Percentiles rank a stretch among this genome's conserved stretches.
phyloP scores from a whole-genome alignment of 2,797 vertebrate species.

The Liparis tanakae region DNA sequence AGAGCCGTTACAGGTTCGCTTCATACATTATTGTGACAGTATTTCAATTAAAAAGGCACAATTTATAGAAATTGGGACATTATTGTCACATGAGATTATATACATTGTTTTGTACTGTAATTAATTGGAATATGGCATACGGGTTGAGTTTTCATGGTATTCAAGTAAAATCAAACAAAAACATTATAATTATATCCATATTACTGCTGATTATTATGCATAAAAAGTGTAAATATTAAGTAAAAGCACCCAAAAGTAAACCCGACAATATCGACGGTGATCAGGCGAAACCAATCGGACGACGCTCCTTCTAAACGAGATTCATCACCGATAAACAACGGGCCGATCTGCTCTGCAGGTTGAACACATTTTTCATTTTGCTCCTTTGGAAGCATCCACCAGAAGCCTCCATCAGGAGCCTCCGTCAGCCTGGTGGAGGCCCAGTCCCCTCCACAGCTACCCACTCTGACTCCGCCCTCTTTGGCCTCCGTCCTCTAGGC shows the following conservation, averaged over 20 bases:
- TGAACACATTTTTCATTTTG: slow-evolving; percentile 41
- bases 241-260: background rate
- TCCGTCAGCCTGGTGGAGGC: background rate
- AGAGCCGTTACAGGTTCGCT: background rate
- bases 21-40: background rate
- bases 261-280: too few relatives aligned
- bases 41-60: background rate
- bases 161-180: background rate
- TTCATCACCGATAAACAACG: too few relatives aligned
- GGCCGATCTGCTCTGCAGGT: too few relatives aligned
- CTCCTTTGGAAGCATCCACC: slow-evolving; percentile 34
- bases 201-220: background rate
- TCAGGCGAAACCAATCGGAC: too few relatives aligned
- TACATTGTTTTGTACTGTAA: background rate
- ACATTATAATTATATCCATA: background rate
- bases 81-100: background rate
- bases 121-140: background rate
- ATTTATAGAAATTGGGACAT: background rate
- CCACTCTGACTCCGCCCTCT: slow-evolving; percentile 47
- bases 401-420: slow-evolving; percentile 48
- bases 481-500: slow-evolving; percentile 17
- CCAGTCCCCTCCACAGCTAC: slow-evolving; percentile 40
- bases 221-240: background rate
- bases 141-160: background rate
- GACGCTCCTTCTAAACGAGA: background rate